Conservation (phyloP, 2,113 vertebrate genomes). For the Mesocricetus auratus region DNA sequence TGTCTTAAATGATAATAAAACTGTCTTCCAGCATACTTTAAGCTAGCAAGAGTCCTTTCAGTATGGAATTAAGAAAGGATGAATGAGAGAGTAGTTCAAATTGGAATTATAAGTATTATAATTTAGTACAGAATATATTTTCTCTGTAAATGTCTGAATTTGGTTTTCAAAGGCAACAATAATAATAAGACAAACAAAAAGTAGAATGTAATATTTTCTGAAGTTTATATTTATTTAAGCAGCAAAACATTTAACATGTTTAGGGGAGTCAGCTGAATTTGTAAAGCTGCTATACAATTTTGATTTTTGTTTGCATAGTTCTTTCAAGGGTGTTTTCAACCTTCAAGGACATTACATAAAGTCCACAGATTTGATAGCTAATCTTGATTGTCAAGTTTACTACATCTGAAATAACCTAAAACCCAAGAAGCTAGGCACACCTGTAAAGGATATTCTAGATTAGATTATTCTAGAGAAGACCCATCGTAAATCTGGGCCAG, state of each 20-base stretch:
- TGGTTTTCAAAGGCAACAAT: neutral
- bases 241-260: neutral
- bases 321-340: neutral
- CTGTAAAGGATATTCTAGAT: neutral
- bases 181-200: neutral
- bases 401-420: neutral
- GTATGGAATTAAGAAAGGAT: neutral
- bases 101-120: neutral
- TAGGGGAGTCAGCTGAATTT: neutral
- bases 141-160: neutral
- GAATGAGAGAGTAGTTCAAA: neutral
- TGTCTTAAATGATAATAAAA: neutral
- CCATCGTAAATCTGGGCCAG: neutral
- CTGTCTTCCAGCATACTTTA: neutral
- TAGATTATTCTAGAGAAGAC: neutral
- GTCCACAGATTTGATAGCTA: neutral
- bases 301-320: neutral
- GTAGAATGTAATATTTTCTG: neutral
- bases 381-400: neutral
- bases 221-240: neutral
- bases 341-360: neutral
- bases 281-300: neutral
- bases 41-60: too few species aligned
- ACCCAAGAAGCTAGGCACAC: neutral
- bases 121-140: neutral